Base-by-base conservation (phyloP, 2,113 vertebrate genomes). In the Opisthocomus hoazin region DNA sequence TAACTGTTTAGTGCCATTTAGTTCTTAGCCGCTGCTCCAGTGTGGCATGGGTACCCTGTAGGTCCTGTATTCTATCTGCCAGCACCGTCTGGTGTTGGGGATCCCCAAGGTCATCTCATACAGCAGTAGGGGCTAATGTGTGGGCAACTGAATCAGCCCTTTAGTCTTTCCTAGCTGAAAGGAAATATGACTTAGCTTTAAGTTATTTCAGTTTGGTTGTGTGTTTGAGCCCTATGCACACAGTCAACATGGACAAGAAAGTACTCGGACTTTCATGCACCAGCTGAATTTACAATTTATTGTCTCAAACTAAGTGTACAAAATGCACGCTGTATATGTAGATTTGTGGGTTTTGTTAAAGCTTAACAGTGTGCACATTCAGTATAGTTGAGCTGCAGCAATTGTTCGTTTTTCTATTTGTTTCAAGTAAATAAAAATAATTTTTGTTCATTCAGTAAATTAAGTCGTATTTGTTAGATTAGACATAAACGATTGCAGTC, bases 81-180 rank as follows among this genome's bases (percentile, higher is more conserved):
- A 81, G 61, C 53, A 7, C 43, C 0, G 0, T 53, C 58, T 5
- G 27, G 24, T 89, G 61, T 66, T 0, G 0, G 41, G 61, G 14
- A 41, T 91, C 46, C 41, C 14, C 73, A 66, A n/a, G 53, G 57
- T 63, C 68, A 80, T 63, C 57, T 87, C 63, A 53, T 11, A n/a
- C 6, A 30, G 32, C 73, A 46, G 57, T 27, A 68, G 54, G 41
- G 82, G 65, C 32, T 71, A 22, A 66, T 7, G 30, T 41, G 41
- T 26, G 19, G 43, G 27, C 7, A 21, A 18, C 41, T 61, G 34
- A 53, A 34, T 30, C 41, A 36, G 27, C 39, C 68, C 4, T 43
- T 56, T 9, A 32, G 36, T 16, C 43, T 87, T 32, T 58, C 30
- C 26, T 60, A 11, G 16, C 24, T 79, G 68, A 43, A 89, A 56